These are phyloP conservation scores for Epinephelus moara DNA, from an alignment of 2,113 vertebrate species.

Conservation along the genomic window DNA sequence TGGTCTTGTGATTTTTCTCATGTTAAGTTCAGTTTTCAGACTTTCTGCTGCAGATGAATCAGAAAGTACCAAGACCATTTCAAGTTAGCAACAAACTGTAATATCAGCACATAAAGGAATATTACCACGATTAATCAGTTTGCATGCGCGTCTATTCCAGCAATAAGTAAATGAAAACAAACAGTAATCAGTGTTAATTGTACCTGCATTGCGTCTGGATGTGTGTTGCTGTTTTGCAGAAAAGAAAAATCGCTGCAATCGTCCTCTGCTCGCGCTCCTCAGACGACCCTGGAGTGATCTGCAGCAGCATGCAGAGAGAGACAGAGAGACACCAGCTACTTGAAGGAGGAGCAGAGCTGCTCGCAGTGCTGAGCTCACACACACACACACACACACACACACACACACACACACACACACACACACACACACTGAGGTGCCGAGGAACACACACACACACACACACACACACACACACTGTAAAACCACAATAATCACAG, in stretches of 20 bases:
- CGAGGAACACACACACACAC: neutral
- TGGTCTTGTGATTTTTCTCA: neutral
- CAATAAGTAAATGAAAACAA: neutral
- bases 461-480: neutral
- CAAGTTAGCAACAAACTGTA: neutral
- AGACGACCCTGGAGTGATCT: slow-evolving; percentile 36
- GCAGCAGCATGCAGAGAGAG: slow-evolving; percentile 35
- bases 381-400: slow-evolving; percentile 17
- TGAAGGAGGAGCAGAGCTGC: slow-evolving; percentile 61
- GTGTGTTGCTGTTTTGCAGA: slow-evolving; percentile 22
- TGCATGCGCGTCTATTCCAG: neutral
- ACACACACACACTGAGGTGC: neutral
- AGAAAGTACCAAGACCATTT: neutral
- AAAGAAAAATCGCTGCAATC: slow-evolving; percentile 18
- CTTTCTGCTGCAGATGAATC: neutral
- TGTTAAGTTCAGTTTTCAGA: neutral
- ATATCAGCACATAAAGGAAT: neutral
- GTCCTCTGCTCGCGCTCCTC: slow-evolving; percentile 22
- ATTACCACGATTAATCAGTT: neutral
- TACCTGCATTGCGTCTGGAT: slow-evolving; percentile 76
- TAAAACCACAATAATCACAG: neutral
- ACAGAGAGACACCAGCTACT: slow-evolving; percentile 1
- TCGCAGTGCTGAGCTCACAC: slow-evolving; percentile 35
- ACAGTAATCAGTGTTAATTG: neutral
- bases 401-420: slow-evolving; percentile 31